Conservation (phyloP, 37 sponge, comb jelly and placozoan genomes). For the Aphrocallistes beatrix region DNA sequence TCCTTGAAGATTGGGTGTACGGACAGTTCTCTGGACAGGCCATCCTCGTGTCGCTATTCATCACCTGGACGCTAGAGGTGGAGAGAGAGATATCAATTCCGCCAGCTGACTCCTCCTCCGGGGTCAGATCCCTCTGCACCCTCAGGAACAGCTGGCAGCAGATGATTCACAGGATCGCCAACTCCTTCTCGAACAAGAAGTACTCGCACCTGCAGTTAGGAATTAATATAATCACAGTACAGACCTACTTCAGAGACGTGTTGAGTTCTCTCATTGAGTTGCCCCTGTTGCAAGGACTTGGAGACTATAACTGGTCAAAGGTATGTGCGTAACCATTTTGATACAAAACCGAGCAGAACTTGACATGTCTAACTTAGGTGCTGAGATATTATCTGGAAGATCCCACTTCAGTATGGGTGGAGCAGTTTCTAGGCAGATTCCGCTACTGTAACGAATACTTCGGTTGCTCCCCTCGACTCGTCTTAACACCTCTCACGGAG, state of each 20-base stretch:
- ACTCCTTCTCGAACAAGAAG: background rate
- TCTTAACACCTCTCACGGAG: constrained; percentile 70
- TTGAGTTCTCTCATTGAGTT: background rate
- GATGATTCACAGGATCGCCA: background rate
- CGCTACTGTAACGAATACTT: constrained; percentile 63
- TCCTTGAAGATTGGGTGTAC: constrained; percentile 8
- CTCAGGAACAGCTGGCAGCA: background rate
- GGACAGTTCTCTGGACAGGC: background rate
- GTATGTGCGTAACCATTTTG: background rate
- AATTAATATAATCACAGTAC: background rate
- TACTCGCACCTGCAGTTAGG: background rate
- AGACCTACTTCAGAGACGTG: constrained; percentile 17
- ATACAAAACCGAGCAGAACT: background rate
- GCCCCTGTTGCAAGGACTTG: background rate
- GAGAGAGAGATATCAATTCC: background rate
- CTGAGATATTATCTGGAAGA: background rate
- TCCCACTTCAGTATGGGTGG: background rate
- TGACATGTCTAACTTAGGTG: background rate
- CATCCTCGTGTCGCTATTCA: background rate
- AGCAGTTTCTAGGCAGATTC: constrained; percentile 41
- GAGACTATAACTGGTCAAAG: background rate
- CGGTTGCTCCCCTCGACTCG: constrained; percentile 56
- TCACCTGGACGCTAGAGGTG: background rate
- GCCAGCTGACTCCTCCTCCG: background rate
- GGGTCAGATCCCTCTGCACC: background rate